phyloP scores from a whole-genome alignment of 2,797 vertebrate species.

The Champsocephalus gunnari region DNA sequence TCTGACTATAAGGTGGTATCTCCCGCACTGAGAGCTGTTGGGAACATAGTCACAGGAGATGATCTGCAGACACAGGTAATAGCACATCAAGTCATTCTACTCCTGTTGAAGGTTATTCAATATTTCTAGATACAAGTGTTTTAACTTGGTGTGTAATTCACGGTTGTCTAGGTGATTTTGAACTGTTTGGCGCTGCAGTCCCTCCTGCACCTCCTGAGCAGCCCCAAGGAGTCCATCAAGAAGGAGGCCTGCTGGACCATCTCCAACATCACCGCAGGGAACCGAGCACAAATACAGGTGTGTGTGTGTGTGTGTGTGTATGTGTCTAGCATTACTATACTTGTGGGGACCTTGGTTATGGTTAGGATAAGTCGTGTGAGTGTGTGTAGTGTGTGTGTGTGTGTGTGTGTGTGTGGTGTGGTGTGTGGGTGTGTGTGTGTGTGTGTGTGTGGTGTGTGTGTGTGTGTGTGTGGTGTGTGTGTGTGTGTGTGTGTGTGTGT shows the following conservation, averaged over 20 bases:
- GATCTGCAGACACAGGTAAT: constrained; percentile 96
- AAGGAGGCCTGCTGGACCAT: constrained; percentile 98
- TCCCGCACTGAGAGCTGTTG: constrained; percentile 94
- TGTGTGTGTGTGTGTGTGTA: background rate
- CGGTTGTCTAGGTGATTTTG: constrained; percentile 89
- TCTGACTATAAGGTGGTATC: constrained; percentile 97
- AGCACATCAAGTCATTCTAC: background rate
- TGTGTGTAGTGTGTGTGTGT: too few relatives aligned
- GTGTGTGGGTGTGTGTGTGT: too few relatives aligned
- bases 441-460: too few relatives aligned
- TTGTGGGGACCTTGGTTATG: too few relatives aligned
- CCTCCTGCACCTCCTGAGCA: constrained; percentile 94
- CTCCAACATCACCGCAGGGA: constrained; percentile 97
- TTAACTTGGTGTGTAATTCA: constrained; percentile 17
- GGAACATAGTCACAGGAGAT: constrained; percentile 97
- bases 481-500: too few relatives aligned
- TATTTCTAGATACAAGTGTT: background rate
- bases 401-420: too few relatives aligned
- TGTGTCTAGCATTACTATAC: too few relatives aligned
- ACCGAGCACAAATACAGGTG: constrained; percentile 96
- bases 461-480: too few relatives aligned
- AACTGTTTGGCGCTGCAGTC: constrained; percentile 97
- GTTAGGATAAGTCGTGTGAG: too few relatives aligned
- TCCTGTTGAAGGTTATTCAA: background rate
- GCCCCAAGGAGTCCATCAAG: constrained; percentile 95